Evolutionary conservation across 2,888 invertebrate species (phyloP).

Genomic region (Synergus japonicus): DNA sequence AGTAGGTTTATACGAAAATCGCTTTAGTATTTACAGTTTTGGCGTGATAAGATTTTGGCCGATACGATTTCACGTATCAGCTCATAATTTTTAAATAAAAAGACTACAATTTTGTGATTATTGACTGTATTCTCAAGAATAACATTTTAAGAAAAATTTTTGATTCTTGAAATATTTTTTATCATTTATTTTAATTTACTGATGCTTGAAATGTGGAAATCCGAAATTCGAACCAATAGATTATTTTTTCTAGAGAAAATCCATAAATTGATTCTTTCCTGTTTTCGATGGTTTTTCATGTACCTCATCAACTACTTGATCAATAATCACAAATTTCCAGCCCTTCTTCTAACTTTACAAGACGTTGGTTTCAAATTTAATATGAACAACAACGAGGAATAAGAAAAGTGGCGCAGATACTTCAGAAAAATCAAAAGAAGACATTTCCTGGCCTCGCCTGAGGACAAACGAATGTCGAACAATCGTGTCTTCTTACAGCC

Average conservation of each 20-base stretch:
- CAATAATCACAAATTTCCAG: neutral
- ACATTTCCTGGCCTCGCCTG: slow-evolving; percentile 69
- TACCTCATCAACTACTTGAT: neutral
- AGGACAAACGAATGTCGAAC: slow-evolving; percentile 82
- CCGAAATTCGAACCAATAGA: too few species aligned
- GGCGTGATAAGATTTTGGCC: neutral
- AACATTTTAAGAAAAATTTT: neutral
- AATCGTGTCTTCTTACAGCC: slow-evolving; percentile 85
- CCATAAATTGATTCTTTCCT: neutral
- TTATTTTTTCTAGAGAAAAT: neutral
- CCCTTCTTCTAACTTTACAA: neutral
- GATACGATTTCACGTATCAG: neutral
- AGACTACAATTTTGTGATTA: neutral
- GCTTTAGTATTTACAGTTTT: slow-evolving; percentile 35
- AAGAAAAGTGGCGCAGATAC: neutral
- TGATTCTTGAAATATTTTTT: too few species aligned
- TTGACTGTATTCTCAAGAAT: neutral
- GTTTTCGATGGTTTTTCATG: neutral
- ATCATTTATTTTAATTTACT: too few species aligned
- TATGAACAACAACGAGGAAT: neutral
- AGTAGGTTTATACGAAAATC: slow-evolving; percentile 7
- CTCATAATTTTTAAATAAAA: neutral
- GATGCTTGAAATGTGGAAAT: too few species aligned
- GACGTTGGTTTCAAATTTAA: neutral
- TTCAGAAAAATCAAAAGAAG: slow-evolving; percentile 56